Base-by-base conservation (phyloP, 2,113 vertebrate genomes). In the Atrichornis clamosus region DNA sequence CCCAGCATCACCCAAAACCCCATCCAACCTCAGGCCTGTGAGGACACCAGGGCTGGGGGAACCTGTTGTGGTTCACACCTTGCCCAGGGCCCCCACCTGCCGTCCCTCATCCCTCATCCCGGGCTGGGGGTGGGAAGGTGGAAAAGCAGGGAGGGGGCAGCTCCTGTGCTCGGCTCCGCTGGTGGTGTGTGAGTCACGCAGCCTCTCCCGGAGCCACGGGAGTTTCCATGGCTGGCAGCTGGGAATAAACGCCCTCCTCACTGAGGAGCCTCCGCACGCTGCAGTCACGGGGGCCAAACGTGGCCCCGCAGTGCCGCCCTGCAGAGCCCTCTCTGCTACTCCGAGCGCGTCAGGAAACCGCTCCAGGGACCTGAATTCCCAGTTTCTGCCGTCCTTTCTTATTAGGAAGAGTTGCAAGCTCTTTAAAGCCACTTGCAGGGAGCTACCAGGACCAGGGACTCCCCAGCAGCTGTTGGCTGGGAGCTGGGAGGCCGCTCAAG, bases 1-100 rank as follows among this genome's bases (percentile, higher is more conserved):
- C 21, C 39, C 13, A 27, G 37, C 47, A 24, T 24, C 20, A 14
- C 33, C 37, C 33, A 13, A 3, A 13, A 7, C 1, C 56, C 41
- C 10, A 3, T 2, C 11, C 1, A 23, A 4, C 41, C 46, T 16
- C 1, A 1, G 13, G 23, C 14, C 58, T 60, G 27, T 5, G 50
- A 50, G 56, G 50, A 49, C 62, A 17, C 3, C 4, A 2, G 41
- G 2, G 8, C 47, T 9, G 24, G 35, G 17, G 13, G 10, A 27
- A 22, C 27, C 18, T 37, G 58, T 2, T 13, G 75, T 11, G 64
- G 49, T 2, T 78, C 84, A 18, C 32, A 0, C 44, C 55, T 27
- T 30, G 50, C 44, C 75, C 7, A 22, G 53, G 84, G 53, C 27
- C 10, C 13, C 47, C 58, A 5, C 3, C 26, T 3, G 37, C 30